Base-by-base conservation (phyloP, 2,797 vertebrate species). In the Danio kyathit region DNA sequence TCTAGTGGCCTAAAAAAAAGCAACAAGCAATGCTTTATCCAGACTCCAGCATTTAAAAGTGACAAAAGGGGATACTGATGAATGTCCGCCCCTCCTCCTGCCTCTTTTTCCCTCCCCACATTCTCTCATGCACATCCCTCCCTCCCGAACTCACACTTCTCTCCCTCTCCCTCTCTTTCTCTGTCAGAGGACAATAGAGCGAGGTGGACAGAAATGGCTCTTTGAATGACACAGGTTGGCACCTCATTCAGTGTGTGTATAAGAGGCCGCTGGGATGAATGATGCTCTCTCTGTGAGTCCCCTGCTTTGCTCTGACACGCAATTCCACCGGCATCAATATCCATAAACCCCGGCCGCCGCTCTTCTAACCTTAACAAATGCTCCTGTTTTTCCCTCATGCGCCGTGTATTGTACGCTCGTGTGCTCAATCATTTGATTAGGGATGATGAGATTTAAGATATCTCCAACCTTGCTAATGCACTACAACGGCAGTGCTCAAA, bases 181-280 rank as follows among this genome's bases (percentile, higher is more conserved):
- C 84, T 82, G 79, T 82, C 76, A 80, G 75, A 78, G 85, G 80
- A 85, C 83, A 86, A 84, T 83, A 82, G 82, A 84, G 71, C 81
- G 80, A 86, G 85, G 83, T 85, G 85, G 85, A 86, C 85, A 85
- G 85, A 84, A 86, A 86, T 86, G 87, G 83, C 82, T 84, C 82
- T 84, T 84, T 86, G 84, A 88, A 81, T 84, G 85, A 84, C 87
- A 84, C 82, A 79, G 82, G 85, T 88, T 85, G 83, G 83, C 83
- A 86, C 82, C 84, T 85, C 80, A 82, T 85, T 86, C 82, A 81
- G 69, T 67, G 82, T 82, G 80, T 78, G 74, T 86, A 84, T 84
- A 81, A 75, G 82, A 71, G 80, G 74, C 76, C 76, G 74, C 76
- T 76, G 60, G 80, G 80, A 87, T 83, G 82, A 84, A 73, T 84